phyloP scores from a whole-genome alignment of 2,888 invertebrate species.

The Yponomeuta evonymella region DNA sequence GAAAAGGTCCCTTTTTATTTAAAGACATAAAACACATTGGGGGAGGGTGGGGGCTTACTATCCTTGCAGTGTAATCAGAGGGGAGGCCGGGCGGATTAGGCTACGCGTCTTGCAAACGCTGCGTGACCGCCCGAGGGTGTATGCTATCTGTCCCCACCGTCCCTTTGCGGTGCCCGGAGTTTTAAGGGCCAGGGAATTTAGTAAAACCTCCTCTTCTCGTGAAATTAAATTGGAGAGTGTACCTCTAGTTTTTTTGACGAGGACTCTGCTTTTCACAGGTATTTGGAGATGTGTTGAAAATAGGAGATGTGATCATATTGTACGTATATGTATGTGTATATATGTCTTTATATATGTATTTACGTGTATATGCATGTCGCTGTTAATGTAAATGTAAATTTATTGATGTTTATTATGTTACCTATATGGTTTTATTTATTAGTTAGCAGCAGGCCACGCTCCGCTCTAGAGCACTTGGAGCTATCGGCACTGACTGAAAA shows the following conservation, averaged over 20 bases:
- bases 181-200: conserved; percentile 11
- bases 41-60: conserved; percentile 53
- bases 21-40: conserved; percentile 46
- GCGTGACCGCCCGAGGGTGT: conserved; percentile 66
- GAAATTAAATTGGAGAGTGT: not conserved
- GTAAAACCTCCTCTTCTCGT: not conserved
- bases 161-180: conserved; percentile 46
- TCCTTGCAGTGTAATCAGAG: conserved; percentile 67
- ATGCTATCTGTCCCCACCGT: conserved; percentile 65
- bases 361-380: too few species aligned
- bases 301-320: too few species aligned
- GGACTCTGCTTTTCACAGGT: not conserved
- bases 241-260: not conserved
- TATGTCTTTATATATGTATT: too few species aligned
- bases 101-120: conserved; percentile 68
- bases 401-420: too few species aligned
- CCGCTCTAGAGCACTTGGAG: too few species aligned
- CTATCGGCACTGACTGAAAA: too few species aligned
- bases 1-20: conserved; percentile 48
- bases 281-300: too few species aligned
- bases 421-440: too few species aligned
- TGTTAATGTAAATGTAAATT: too few species aligned
- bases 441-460: too few species aligned
- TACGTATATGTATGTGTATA: too few species aligned
- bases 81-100: conserved; percentile 34